Evolutionary conservation across 2,797 vertebrate genomes (phyloP).

Genomic region (Lutjanus argentimaculatus): DNA sequence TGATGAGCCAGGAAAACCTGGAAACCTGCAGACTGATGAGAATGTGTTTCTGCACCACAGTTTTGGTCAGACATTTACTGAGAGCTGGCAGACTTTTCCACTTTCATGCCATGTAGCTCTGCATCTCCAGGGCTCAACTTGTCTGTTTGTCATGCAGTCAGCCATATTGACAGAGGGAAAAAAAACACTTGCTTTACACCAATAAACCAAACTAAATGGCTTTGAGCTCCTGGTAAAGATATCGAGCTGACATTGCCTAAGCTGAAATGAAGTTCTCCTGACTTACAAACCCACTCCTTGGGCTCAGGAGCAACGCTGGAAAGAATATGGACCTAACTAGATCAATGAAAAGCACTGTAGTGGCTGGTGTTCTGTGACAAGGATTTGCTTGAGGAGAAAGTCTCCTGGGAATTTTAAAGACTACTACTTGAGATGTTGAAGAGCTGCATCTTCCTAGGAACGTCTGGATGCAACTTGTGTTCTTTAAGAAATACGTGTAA

Average conservation of each 20-base stretch:
- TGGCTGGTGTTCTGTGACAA: not conserved
- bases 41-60: slow-evolving; percentile 10
- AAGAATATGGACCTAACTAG: not conserved
- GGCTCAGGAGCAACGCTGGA: not conserved
- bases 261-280: slow-evolving; percentile 33
- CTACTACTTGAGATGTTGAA: slow-evolving; percentile 27
- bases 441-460: slow-evolving; percentile 27
- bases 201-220: slow-evolving; percentile 44
- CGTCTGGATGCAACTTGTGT: slow-evolving; percentile 29
- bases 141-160: slow-evolving; percentile 31
- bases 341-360: slow-evolving; percentile 15
- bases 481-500: slow-evolving; percentile 9
- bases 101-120: slow-evolving; percentile 19
- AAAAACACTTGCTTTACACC: slow-evolving; percentile 44
- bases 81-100: slow-evolving; percentile 23
- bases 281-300: slow-evolving; percentile 15
- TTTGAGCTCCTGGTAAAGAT: slow-evolving; percentile 29
- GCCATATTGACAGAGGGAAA: slow-evolving; percentile 29
- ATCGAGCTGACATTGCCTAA: slow-evolving; percentile 36
- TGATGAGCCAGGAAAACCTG: slow-evolving; percentile 8
- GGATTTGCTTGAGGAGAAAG: slow-evolving; percentile 7
- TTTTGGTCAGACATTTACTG: slow-evolving; percentile 17
- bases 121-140: slow-evolving; percentile 6
- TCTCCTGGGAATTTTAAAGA: slow-evolving; percentile 20
- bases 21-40: slow-evolving; percentile 32